Percentiles rank a stretch among this genome's conserved stretches.
phyloP scores from a whole-genome alignment of 2,797 vertebrate species.

The Gallinago stenura region DNA sequence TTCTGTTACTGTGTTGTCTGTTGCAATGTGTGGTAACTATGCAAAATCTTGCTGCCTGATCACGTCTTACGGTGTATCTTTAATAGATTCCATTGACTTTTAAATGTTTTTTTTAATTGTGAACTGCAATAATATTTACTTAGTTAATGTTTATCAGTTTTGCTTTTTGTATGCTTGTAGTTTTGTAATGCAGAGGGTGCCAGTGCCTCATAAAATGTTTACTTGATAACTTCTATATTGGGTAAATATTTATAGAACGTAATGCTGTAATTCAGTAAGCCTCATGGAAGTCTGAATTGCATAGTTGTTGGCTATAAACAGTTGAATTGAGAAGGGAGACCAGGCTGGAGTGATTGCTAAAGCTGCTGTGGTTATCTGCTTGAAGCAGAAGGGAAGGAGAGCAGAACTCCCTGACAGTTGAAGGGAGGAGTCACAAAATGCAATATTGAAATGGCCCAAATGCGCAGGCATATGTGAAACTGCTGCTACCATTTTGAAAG shows the following conservation, averaged over 20 bases:
- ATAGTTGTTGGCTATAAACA: background rate
- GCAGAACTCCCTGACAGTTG: background rate
- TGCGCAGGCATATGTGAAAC: background rate
- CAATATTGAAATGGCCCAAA: background rate
- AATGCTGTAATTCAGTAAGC: background rate
- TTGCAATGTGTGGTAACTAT: background rate
- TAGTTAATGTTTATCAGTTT: background rate
- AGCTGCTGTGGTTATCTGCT: background rate
- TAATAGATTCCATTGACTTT: background rate
- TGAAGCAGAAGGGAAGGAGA: background rate
- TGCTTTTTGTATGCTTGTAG: background rate
- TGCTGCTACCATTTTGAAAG: background rate
- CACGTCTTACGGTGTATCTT: background rate
- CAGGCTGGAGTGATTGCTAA: background rate
- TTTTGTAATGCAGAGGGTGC: background rate
- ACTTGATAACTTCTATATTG: background rate
- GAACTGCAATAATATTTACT: background rate
- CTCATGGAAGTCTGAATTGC: background rate
- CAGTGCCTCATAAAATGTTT: background rate
- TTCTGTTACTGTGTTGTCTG: background rate
- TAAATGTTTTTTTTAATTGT: background rate
- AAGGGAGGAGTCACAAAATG: background rate
- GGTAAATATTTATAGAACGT: background rate
- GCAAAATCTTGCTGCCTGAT: background rate
- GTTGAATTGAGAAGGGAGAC: background rate